Evolutionary conservation across 2,888 invertebrate species (phyloP), one percentile per base, ranked within the genome.

Genomic region (Pachymerium ferrugineum): DNA sequence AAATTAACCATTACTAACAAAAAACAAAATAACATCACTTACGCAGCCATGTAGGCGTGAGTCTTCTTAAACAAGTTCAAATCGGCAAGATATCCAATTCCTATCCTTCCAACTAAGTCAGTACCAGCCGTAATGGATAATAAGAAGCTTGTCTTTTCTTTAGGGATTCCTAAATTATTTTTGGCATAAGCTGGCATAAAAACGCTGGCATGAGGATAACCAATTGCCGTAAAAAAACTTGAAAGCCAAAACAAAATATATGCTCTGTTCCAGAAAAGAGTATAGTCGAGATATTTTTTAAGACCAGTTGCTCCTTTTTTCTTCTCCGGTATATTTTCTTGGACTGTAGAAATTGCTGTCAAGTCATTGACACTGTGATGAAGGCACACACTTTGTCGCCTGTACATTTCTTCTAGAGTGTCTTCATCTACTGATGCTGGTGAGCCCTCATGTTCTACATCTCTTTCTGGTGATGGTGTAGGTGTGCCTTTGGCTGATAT

Each of bases 141-240:
- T 76, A 91, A 82, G 68, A 88, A 88, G 54, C 90, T 89, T 80
- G 88, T 83, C 54, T 87, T 86, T 0, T 86, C 82, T 77, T 88
- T 87, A 30, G 84, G 85, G 76, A 88, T 87, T 47, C 90, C 90
- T 0, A 84, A 85, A 0, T 89, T 86, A 3, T 76, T 70, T 42
- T 89, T 87, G 0, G 89, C 89, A 79, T 90, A 90, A 0, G 90
- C 90, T 0, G 91, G 91, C 62, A 91, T 82, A 79, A 90, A 90
- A 81, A 90, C 90, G 2, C 90, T 81, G 79, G 90, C 89, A 80
- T 90, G 90, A 0, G 90, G 90, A 3, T 90, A 90, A 12, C 90
- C 91, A 25, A 89, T 89, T 0, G 90, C 89, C 88, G 90, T 89
- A 1, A 90, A 85, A 0, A 88, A 89, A 10, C 90, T 90, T 0